phyloP scores from a whole-genome alignment of 2,888 invertebrate genomes.

The Perithous albicinctus region DNA sequence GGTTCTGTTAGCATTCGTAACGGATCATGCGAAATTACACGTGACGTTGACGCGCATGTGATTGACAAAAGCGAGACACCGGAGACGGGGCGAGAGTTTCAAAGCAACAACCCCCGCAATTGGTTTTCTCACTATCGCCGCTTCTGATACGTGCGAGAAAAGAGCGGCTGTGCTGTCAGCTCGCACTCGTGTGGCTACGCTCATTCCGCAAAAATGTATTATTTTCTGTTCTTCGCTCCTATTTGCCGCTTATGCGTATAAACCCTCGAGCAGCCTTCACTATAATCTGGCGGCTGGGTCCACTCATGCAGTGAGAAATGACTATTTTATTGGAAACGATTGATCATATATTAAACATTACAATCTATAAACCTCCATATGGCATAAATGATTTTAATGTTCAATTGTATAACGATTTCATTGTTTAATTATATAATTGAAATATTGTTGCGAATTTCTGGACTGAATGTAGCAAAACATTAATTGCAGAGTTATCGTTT shows the following conservation, averaged over 20 bases:
- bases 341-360: not conserved
- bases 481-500: too few species aligned
- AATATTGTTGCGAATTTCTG: too few species aligned
- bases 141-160: constrained; percentile 70
- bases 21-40: constrained; percentile 80
- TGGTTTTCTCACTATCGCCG: constrained; percentile 45
- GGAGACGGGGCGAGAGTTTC: constrained; percentile 65
- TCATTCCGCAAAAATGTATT: constrained; percentile 60
- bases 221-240: constrained; percentile 38
- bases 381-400: too few species aligned
- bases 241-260: not conserved
- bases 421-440: too few species aligned
- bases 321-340: not conserved
- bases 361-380: too few species aligned
- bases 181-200: not conserved
- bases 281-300: not conserved
- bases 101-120: constrained; percentile 47
- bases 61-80: constrained; percentile 59
- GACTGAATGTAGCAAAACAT: too few species aligned
- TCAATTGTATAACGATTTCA: too few species aligned
- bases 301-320: not conserved
- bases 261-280: constrained; percentile 1
- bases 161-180: constrained; percentile 65
- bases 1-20: constrained; percentile 69
- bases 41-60: constrained; percentile 75